A percentile compares a stretch with the other conserved stretches of the same genome.
Conservation (phyloP, 2,888 invertebrate genomes). For the Trissolcus japonicus region DNA sequence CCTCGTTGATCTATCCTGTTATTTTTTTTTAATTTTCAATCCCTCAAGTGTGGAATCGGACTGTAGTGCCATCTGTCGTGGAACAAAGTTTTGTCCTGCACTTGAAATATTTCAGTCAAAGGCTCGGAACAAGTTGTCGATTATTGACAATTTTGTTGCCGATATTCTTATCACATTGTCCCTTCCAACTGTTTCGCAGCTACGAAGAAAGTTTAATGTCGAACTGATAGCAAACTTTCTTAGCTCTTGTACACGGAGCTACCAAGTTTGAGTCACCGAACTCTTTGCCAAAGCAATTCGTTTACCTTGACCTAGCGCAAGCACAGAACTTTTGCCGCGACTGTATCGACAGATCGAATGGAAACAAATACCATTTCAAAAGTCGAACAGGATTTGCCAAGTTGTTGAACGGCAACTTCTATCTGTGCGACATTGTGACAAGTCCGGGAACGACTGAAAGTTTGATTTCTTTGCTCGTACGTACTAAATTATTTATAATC, state of each 20-base stretch:
- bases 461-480: no score
- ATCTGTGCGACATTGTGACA: slow-evolving; percentile 7
- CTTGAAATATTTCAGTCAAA: no score
- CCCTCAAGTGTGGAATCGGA: no score
- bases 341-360: slow-evolving; percentile 43
- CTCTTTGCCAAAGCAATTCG: slow-evolving; percentile 49
- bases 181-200: slow-evolving; percentile 28
- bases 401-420: slow-evolving; percentile 20
- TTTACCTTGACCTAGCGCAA: slow-evolving; percentile 54
- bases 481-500: neutral
- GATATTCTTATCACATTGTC: slow-evolving; percentile 29
- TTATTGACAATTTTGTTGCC: slow-evolving; percentile 4
- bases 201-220: slow-evolving; percentile 40
- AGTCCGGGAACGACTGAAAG: neutral
- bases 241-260: slow-evolving; percentile 21
- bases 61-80: no score
- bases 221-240: slow-evolving; percentile 47
- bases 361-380: slow-evolving; percentile 39
- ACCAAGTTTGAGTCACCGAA: slow-evolving; percentile 51
- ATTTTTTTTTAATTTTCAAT: no score
- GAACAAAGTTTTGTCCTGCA: no score
- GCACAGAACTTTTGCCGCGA: slow-evolving; percentile 35
- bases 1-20: no score
- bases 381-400: slow-evolving; percentile 29
- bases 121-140: no score